Percentiles rank a stretch among this genome's conserved stretches.
phyloP scores from a whole-genome alignment of 2,797 vertebrate species.

The Naso thynnoides region DNA sequence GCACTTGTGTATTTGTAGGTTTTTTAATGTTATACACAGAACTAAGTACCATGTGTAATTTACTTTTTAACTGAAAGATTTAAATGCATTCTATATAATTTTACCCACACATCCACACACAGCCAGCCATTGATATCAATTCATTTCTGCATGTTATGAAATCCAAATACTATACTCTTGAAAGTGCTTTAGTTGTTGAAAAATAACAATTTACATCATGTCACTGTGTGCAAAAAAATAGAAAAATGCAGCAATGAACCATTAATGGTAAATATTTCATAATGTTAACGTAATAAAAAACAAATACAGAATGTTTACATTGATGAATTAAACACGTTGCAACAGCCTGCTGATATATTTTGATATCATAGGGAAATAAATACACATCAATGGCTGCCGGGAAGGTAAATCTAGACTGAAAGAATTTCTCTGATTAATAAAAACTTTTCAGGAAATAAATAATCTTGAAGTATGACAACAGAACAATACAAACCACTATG shows the following conservation, averaged over 20 bases:
- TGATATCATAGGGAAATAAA: not conserved
- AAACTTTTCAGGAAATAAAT: not conserved
- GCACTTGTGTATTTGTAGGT: not conserved
- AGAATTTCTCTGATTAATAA: constrained; percentile 1
- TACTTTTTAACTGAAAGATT: not conserved
- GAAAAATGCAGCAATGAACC: not conserved
- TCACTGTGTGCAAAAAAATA: not conserved
- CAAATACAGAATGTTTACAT: not conserved
- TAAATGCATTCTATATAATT: not conserved
- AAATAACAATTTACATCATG: not conserved
- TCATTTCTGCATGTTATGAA: too few species aligned
- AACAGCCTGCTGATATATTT: not conserved
- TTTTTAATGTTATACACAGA: not conserved
- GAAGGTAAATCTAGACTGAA: not conserved
- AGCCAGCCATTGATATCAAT: not conserved
- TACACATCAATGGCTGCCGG: constrained; percentile 9
- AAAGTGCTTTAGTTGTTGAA: too few species aligned
- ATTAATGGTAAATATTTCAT: not conserved
- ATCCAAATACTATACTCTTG: not conserved
- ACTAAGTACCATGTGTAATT: too few species aligned
- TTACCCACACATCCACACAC: not conserved
- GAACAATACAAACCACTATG: not conserved
- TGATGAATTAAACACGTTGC: not conserved
- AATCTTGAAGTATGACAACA: not conserved
- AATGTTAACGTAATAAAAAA: not conserved